Evolutionary conservation across 1,140 invertebrate species (phyloP).

Genomic region (Chlorops oryzae): DNA sequence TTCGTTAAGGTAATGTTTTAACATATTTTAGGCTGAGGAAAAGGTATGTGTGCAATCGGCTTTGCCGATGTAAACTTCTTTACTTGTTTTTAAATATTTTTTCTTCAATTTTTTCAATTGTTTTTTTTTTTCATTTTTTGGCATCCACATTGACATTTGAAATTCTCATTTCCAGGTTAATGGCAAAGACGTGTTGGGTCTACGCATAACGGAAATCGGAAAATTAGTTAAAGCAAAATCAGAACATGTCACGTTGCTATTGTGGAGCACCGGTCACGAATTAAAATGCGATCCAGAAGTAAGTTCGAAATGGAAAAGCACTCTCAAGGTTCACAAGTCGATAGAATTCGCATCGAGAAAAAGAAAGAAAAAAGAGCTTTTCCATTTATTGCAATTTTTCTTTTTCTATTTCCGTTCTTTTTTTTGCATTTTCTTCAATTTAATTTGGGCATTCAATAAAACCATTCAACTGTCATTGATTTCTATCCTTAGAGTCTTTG

Average conservation of each 20-base stretch:
- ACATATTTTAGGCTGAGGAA: no score
- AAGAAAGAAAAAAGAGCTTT: conserved; percentile 5
- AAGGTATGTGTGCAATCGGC: no score
- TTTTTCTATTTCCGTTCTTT: background rate
- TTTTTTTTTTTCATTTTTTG: no score
- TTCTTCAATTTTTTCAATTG: background rate
- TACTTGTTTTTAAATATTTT: background rate
- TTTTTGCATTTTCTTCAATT: background rate
- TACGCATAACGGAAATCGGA: conserved; percentile 55
- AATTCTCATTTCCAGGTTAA: conserved; percentile 48
- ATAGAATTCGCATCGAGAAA: background rate
- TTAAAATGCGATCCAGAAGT: conserved; percentile 50
- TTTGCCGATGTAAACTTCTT: no score
- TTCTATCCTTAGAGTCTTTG: conserved; percentile 41
- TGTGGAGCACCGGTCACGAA: conserved; percentile 50
- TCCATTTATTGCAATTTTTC: background rate
- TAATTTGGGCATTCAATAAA: background rate
- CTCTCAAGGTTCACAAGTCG: background rate
- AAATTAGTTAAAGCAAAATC: conserved; percentile 50
- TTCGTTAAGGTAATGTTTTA: no score
- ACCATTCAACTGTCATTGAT: background rate
- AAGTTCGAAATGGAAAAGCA: no score
- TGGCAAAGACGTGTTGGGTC: conserved; percentile 55
- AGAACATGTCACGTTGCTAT: conserved; percentile 44
- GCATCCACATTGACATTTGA: background rate